A percentile compares a stretch with the other conserved stretches of the same genome.
These are phyloP conservation scores for Papilio machaon DNA, from an alignment of 1,140 invertebrate species.

Conservation along the genomic window DNA sequence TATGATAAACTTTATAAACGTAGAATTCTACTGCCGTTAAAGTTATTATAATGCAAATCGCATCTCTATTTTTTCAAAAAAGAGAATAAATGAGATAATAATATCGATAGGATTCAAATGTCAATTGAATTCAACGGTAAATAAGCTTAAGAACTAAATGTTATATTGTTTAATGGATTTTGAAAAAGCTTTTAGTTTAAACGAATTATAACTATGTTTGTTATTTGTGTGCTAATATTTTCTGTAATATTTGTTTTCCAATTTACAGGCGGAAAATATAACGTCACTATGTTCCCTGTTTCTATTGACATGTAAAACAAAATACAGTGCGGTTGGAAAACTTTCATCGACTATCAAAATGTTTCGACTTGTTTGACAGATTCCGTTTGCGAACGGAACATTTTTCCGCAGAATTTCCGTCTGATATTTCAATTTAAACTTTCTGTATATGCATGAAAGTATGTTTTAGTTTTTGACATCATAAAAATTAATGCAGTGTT, in stretches of 20 bases:
- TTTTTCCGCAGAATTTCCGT: constrained; percentile 8
- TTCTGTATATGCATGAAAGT: not conserved
- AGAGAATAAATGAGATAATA: too few relatives aligned
- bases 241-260: not conserved
- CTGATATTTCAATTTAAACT: constrained; percentile 20
- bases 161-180: not conserved
- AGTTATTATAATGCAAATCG: too few relatives aligned
- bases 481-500: too few relatives aligned
- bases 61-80: too few relatives aligned
- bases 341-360: constrained; percentile 8
- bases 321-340: constrained; percentile 23
- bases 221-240: not conserved
- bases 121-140: not conserved
- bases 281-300: not conserved
- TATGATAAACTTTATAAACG: not conserved
- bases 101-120: too few relatives aligned
- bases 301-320: constrained; percentile 5
- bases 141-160: not conserved
- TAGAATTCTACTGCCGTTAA: too few relatives aligned
- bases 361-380: constrained; percentile 12
- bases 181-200: not conserved
- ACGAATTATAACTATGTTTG: not conserved
- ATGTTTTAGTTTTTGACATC: too few relatives aligned
- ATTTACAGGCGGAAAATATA: not conserved
- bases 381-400: constrained; percentile 25